These are phyloP conservation scores for Brachionus asplanchnoidis DNA, from an alignment of 1,140 invertebrate species.

Conservation along the genomic window DNA sequence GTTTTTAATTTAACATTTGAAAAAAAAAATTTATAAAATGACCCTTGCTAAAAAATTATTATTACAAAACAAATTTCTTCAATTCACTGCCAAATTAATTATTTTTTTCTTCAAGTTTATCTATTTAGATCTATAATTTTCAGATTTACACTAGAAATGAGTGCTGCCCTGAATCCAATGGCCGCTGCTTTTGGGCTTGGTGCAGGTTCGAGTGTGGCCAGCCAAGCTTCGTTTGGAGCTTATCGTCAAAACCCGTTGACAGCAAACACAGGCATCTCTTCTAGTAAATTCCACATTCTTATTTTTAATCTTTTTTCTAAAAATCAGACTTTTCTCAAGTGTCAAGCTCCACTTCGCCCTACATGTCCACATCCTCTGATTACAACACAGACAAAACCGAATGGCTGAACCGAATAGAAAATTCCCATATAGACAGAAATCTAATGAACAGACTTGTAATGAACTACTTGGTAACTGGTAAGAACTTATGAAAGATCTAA, in stretches of 20 bases:
- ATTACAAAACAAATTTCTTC: not conserved
- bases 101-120: not conserved
- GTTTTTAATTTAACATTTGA: not conserved
- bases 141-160: not conserved
- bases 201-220: not conserved
- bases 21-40: not conserved
- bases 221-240: not conserved
- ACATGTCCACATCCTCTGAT: constrained; percentile 1
- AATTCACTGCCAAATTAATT: no score
- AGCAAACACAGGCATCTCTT: not conserved
- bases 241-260: not conserved
- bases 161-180: constrained; percentile 28
- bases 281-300: not conserved
- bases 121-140: not conserved
- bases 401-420: constrained; percentile 69
- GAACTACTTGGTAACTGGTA: constrained; percentile 85
- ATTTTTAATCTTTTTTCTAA: not conserved
- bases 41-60: not conserved
- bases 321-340: not conserved
- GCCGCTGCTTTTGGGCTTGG: constrained; percentile 9
- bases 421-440: constrained; percentile 74
- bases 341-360: not conserved
- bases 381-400: constrained; percentile 54
- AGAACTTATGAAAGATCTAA: not conserved
- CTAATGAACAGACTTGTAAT: constrained; percentile 95